Evolutionary conservation across 2,797 vertebrate species (phyloP), one percentile per base, ranked within the genome.

Genomic region (Gila robusta): DNA sequence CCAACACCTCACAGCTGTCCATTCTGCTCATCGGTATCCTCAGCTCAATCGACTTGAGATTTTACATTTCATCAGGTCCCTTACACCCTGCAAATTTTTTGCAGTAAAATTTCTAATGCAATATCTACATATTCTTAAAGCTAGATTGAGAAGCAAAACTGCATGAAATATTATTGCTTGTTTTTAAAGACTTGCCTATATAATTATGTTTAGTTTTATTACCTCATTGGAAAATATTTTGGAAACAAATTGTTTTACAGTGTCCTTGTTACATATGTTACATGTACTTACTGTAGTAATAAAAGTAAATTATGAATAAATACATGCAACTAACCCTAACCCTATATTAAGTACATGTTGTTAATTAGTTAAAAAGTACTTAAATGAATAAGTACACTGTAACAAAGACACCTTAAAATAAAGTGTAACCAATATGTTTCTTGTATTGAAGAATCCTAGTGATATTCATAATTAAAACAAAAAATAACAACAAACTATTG

Each of bases 1-100:
- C 66, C 49, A 71, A 23, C 52, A 85, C 39, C 17, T 62, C 37
- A 79, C 66, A 56, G 83, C 83, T 41, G 74, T 84, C 83, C 73
- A 39, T 52, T 78, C 62, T n/a, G n/a, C 19, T 56, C 62, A 56
- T 77, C 2, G 1, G 49, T 37, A 56, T 26, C 39, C 56, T 79
- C 16, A 28, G 37, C 54, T 37, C 16, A 19, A 16, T 19, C 10
- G 35, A 39, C 52, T 32, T 17, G 64, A 66, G 64, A 66, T 66
- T 66, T 66, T 56, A 39, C 52, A 56, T 77, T 56, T 47, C 2
- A 19, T 74, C 72, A 11, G 10, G 28, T 52, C 1, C 52, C 5
- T 32, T 17, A 52, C 28, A 52, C 16, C 28, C 17, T 3, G 4
- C 16, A 19, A 73, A 47, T 64, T 5, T 26, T 64, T 64, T 64